These are phyloP conservation scores for Craseonycteris thonglongyai DNA, from an alignment of 2,113 vertebrate species.

Conservation along the genomic window DNA sequence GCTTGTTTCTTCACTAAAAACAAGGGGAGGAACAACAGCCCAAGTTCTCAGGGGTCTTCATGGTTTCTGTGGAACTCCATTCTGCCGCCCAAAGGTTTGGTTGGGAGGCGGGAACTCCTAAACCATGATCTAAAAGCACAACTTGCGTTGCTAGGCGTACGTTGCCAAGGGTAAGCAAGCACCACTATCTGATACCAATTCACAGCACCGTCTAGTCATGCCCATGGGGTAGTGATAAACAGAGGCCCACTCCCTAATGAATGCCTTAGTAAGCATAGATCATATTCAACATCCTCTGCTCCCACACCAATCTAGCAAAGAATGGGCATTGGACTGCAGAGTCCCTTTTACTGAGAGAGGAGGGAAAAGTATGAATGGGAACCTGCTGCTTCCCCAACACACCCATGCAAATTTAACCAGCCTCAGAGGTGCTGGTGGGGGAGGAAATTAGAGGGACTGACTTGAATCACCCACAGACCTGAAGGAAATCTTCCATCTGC, in stretches of 20 bases:
- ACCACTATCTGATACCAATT: neutral
- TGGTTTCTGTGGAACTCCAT: neutral
- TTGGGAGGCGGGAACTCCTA: neutral
- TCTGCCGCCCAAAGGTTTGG: neutral
- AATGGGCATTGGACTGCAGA: neutral
- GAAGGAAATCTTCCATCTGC: slow-evolving; percentile 91
- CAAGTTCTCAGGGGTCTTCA: neutral
- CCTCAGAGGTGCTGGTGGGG: neutral
- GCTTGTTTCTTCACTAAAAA: neutral
- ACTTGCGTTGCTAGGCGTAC: neutral
- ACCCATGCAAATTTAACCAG: neutral
- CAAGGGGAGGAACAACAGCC: neutral
- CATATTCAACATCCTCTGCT: neutral
- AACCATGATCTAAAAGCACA: neutral
- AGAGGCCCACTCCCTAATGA: neutral
- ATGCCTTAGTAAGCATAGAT: too few species aligned
- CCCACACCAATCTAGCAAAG: neutral
- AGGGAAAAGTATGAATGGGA: neutral
- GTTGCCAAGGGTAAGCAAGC: neutral
- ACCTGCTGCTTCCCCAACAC: neutral
- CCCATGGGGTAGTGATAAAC: neutral
- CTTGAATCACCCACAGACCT: slow-evolving; percentile 79
- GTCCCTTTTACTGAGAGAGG: neutral
- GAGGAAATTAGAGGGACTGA: neutral
- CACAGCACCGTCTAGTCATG: neutral